These are phyloP conservation scores for Squalus acanthias DNA, from an alignment of 2,797 vertebrate species.

Conservation along the genomic window DNA sequence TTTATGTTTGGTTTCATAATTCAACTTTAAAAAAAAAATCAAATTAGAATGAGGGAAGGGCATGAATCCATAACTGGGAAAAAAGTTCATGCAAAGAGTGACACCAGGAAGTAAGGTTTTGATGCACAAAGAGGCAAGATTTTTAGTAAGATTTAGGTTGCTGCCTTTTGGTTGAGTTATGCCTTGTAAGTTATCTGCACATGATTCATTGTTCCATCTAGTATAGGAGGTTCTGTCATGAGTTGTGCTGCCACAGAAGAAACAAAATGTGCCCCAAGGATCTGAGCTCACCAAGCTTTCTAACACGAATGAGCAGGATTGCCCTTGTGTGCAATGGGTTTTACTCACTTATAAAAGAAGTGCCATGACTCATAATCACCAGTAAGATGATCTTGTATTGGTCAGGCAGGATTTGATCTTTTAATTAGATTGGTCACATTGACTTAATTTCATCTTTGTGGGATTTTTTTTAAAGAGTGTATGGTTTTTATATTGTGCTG, in stretches of 20 bases:
- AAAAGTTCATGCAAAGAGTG: too few species aligned
- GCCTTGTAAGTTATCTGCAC: neutral
- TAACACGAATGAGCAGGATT: conserved; percentile 44
- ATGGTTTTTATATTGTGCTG: neutral
- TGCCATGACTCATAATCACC: neutral
- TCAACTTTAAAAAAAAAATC: neutral
- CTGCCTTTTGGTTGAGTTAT: neutral
- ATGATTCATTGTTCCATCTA: neutral
- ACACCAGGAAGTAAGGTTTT: neutral
- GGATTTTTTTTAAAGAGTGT: neutral
- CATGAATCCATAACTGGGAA: neutral
- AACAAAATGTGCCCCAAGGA: conserved; percentile 49
- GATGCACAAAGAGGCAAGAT: too few species aligned
- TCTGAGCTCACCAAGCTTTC: conserved; percentile 47
- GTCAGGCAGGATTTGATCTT: neutral
- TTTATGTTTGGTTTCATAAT: neutral
- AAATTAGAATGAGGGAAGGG: neutral
- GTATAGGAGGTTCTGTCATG: neutral
- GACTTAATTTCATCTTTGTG: neutral
- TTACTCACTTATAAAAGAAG: neutral
- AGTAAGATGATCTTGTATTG: neutral
- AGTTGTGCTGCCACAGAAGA: conserved; percentile 41
- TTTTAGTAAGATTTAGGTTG: neutral
- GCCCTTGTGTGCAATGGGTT: neutral
- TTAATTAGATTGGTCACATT: neutral